Evolutionary conservation across 2,888 invertebrate genomes (phyloP), one percentile per base, ranked within the genome.

Genomic region (Holacanthella duospinosa): DNA sequence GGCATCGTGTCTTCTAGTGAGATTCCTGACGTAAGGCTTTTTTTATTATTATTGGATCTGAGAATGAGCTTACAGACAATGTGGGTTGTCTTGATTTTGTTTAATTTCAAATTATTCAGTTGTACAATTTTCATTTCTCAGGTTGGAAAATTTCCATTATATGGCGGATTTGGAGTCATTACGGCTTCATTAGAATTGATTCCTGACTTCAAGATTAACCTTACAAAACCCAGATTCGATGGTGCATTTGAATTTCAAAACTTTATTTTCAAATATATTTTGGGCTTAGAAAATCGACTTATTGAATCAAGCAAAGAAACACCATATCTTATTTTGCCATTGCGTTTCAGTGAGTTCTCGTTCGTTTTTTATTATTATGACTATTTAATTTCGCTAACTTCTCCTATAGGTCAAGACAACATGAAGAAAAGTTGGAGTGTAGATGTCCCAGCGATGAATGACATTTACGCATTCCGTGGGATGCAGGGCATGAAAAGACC

Each of bases 81-180:
- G n/a, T n/a, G n/a, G n/a, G n/a, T n/a, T n/a, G n/a, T n/a, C 36
- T 36, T 36, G 36, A 36, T 16, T 48, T 48, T 4, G 21, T 21
- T 21, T 48, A 21, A 48, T n/a, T 48, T 48, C n/a, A 4, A 48
- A 9, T n/a, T 48, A 16, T 48, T 48, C 48, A 48, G 12, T 16
- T n/a, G 16, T 56, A 28, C 2, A 29, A 24, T 56, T 6, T n/a
- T 28, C 28, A 28, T 28, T 28, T 56, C 28, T 16, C 9, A 64
- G 64, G 26, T 64, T 55, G 64, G 59, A 0, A 29, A 27, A 16
- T 64, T 64, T 61, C 64, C 64, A 27, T 24, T 64, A 1, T 64
- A 54, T 55, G 64, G 64, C 25, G 29, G 26, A 21, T 64, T 64
- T 54, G 64, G 64, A 28, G n/a, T n/a, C 16, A 29, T 61, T 12